These are phyloP conservation scores for Drosophila infuscata DNA, from an alignment of 2,888 invertebrate genomes.

Conservation along the genomic window DNA sequence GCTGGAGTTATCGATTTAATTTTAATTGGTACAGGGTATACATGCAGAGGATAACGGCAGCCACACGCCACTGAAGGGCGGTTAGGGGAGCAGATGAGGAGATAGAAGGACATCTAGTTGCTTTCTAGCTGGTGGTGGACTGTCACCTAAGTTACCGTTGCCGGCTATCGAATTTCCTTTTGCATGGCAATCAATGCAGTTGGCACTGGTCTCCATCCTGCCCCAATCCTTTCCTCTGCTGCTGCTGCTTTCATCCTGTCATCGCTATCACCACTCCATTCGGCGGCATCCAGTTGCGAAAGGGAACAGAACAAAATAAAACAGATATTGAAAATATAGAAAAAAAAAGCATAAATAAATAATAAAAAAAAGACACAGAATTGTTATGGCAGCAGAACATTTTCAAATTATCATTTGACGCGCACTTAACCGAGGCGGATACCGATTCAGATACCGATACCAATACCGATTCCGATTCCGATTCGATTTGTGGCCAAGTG, in stretches of 20 bases:
- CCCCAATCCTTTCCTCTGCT: neutral
- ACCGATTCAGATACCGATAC: neutral
- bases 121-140: conserved; percentile 6
- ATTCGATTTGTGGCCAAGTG: conserved; percentile 21
- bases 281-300: conserved; percentile 7
- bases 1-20: neutral
- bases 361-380: neutral
- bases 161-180: conserved; percentile 53
- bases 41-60: conserved; percentile 2
- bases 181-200: conserved; percentile 50
- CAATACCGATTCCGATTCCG: neutral
- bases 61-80: conserved; percentile 1
- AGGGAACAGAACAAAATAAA: neutral
- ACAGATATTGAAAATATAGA: neutral
- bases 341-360: neutral
- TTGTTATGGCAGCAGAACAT: conserved; percentile 21
- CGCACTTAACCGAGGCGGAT: conserved; percentile 5
- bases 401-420: conserved; percentile 24
- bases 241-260: neutral
- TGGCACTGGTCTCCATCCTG: conserved; percentile 6
- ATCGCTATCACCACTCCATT: neutral
- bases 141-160: conserved; percentile 32
- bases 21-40: neutral
- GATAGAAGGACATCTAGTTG: conserved; percentile 20
- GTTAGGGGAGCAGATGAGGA: neutral